Base-by-base conservation (phyloP, 2,888 invertebrate genomes). In the Acanthopleura granulata region DNA sequence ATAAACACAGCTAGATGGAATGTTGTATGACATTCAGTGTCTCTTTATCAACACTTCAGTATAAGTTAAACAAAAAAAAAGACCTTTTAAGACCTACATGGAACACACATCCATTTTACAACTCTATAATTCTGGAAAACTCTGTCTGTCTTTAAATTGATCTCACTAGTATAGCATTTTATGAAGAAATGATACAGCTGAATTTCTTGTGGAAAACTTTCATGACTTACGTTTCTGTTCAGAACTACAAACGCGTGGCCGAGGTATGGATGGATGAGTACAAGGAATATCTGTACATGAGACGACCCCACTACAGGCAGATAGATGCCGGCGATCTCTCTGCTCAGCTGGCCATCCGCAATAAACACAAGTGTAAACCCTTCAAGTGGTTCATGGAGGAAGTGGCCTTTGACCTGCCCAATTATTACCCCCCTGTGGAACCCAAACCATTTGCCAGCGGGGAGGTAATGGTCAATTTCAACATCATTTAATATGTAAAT, bases 201-300 rank as follows among this genome's bases (percentile, higher is more conserved):
- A 6, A 40, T 40, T 40, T 3, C 9, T 40, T 40, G 40, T 40
- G 3, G 4, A 40, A 40, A 9, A 40, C 40, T 40, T 40, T 6
- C 9, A 3, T 6, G 3, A 3, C 9, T 40, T 40, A 9, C 9
- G 40, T 40, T 3, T 40, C 9, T 40, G 40, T 40, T 57, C 12
- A 95, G 95, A 98, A 98, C 91, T 97, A 96, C 91, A 93, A 94
- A 62, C 93, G 98, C 77, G 97, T 98, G 0, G 97, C 97, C 75
- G 97, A 96, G 85, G 98, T 98, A 1, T 99, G 98, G 98, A 98
- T 99, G 98, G 98, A 99, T 88, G 98, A 98, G 86, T 99, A 97
- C 90, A 96, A 95, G 0, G 93, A 97, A 82, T 94, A 94, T 88
- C 90, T 99, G 74, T 98, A 98, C 91, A 91, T 92, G 78, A 92